These are phyloP conservation scores for Corynorhinus townsendii DNA, from an alignment of 2,113 vertebrate genomes.

Conservation along the genomic window DNA sequence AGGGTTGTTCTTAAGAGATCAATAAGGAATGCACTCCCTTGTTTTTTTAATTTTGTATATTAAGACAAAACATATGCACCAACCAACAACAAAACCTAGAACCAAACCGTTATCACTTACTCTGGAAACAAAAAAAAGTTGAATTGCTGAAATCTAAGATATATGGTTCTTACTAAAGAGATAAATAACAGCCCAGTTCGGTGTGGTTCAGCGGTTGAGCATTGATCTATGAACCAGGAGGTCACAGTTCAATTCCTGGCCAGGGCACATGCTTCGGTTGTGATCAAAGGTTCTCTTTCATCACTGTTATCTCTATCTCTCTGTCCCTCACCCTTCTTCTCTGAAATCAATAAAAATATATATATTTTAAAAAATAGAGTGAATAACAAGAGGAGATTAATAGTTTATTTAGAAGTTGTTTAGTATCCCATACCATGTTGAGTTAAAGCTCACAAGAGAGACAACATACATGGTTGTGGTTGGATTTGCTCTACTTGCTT, in stretches of 20 bases:
- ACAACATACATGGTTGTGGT: background rate
- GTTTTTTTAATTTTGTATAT: background rate
- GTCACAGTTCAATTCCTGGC: no score
- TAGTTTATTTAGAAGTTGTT: background rate
- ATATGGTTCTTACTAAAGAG: background rate
- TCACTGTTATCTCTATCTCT: no score
- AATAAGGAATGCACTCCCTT: background rate
- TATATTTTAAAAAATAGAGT: background rate
- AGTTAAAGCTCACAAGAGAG: background rate
- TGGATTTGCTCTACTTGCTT: background rate
- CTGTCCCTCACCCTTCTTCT: no score
- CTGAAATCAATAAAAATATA: no score
- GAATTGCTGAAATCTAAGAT: background rate
- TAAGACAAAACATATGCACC: background rate
- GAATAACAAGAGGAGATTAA: background rate
- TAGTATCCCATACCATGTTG: background rate
- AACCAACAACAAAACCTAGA: background rate
- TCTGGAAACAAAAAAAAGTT: background rate
- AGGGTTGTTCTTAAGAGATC: background rate
- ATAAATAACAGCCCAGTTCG: no score
- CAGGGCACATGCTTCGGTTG: no score
- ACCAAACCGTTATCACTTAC: background rate
- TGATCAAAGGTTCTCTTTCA: no score
- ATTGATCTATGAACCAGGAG: no score
- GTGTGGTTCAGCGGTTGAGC: no score